Evolutionary conservation across 2,113 vertebrate genomes (phyloP).

Genomic region (Anolis sagrei): DNA sequence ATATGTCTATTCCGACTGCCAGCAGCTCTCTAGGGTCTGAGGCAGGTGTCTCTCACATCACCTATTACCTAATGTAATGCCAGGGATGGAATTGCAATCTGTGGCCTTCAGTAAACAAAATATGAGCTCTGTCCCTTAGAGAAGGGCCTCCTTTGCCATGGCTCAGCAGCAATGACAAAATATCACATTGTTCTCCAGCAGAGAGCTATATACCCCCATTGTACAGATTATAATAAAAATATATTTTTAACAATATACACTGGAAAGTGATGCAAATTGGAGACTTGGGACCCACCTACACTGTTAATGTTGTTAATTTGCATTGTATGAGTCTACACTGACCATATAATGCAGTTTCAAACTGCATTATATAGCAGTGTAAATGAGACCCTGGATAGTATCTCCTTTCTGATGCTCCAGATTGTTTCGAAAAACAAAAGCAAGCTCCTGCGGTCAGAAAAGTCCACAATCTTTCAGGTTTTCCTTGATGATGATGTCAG

Average conservation of each 20-base stretch:
- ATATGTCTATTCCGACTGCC: background rate
- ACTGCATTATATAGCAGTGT: too few species aligned
- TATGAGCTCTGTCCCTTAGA: too few species aligned
- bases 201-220: background rate
- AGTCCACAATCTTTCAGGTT: slow-evolving; percentile 98
- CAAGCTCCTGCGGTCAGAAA: slow-evolving; percentile 69
- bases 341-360: too few species aligned
- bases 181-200: background rate
- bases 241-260: too few species aligned
- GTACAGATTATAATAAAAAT: background rate
- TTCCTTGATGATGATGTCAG: slow-evolving; percentile 99
- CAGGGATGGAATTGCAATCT: background rate
- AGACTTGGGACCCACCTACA: too few species aligned
- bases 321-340: too few species aligned
- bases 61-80: background rate
- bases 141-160: too few species aligned
- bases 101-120: background rate
- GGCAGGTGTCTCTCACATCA: background rate
- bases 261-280: background rate
- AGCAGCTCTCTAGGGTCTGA: background rate
- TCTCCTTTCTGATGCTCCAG: background rate
- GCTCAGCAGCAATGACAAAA: background rate
- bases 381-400: too few species aligned
- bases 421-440: background rate
- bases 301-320: too few species aligned